Evolutionary conservation across 2,113 vertebrate species (phyloP).

Genomic region (Circaetus gallicus): DNA sequence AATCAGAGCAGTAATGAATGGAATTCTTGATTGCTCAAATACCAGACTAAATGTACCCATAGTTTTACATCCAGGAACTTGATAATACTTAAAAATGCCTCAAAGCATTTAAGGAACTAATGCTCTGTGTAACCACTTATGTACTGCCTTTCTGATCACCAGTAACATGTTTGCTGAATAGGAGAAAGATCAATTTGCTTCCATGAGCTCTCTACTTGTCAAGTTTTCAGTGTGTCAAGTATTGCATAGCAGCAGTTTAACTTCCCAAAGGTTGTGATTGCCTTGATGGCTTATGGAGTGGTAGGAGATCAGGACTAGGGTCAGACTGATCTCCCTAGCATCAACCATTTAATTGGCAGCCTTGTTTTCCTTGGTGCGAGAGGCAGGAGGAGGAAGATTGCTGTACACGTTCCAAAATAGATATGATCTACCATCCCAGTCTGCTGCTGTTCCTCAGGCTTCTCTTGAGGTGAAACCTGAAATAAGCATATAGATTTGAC

Average conservation of each 20-base stretch:
- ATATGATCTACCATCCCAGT: neutral
- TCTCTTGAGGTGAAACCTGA: neutral
- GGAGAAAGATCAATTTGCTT: neutral
- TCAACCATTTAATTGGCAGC: neutral
- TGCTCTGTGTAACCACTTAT: neutral
- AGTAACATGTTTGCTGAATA: neutral
- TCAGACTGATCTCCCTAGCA: neutral
- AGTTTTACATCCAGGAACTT: slow-evolving; percentile 24
- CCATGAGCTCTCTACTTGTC: neutral
- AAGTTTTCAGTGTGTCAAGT: neutral
- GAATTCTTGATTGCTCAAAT: slow-evolving; percentile 3
- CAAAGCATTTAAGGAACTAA: slow-evolving; percentile 1
- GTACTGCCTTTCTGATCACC: neutral
- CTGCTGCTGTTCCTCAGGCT: neutral
- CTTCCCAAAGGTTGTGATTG: neutral
- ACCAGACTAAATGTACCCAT: neutral
- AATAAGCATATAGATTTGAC: neutral
- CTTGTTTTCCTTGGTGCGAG: neutral
- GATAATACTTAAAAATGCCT: slow-evolving; percentile 16
- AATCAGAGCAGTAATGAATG: slow-evolving; percentile 55
- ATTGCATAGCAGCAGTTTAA: neutral
- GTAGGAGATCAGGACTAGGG: neutral
- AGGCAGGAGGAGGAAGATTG: neutral
- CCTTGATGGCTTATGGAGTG: neutral
- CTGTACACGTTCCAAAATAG: neutral